These are phyloP conservation scores for Sigmodon hispidus DNA, from an alignment of 2,113 vertebrate genomes.

Conservation along the genomic window DNA sequence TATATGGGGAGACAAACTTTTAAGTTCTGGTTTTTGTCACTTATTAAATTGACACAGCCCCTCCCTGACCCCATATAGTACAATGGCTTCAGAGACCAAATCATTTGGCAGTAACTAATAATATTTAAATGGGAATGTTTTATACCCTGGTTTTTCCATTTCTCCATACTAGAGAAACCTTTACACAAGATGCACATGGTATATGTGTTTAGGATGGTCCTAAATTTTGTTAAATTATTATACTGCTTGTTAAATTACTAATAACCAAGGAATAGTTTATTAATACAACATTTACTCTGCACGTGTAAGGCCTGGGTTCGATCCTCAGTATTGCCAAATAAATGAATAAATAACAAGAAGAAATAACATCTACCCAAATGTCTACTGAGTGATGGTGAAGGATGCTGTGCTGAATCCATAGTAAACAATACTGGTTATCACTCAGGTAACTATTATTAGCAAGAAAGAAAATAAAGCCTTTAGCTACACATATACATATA, in stretches of 20 bases:
- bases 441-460: neutral
- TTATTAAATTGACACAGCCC: neutral
- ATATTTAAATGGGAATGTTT: neutral
- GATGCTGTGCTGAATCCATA: neutral
- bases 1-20: neutral
- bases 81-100: neutral
- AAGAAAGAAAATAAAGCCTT: neutral
- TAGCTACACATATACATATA: too few species aligned
- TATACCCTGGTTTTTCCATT: neutral
- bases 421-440: neutral
- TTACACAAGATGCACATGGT: neutral
- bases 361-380: neutral
- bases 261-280: neutral
- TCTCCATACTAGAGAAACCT: neutral
- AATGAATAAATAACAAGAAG: neutral
- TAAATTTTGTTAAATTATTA: neutral
- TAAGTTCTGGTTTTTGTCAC: neutral
- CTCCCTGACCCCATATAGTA: neutral
- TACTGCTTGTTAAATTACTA: neutral
- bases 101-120: neutral
- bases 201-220: rapidly evolving
- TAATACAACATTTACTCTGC: neutral
- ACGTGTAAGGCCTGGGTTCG: neutral
- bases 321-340: neutral
- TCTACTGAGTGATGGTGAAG: neutral